Base-by-base conservation (phyloP, 2,113 vertebrate species). In the Lethenteron camtschaticum region DNA sequence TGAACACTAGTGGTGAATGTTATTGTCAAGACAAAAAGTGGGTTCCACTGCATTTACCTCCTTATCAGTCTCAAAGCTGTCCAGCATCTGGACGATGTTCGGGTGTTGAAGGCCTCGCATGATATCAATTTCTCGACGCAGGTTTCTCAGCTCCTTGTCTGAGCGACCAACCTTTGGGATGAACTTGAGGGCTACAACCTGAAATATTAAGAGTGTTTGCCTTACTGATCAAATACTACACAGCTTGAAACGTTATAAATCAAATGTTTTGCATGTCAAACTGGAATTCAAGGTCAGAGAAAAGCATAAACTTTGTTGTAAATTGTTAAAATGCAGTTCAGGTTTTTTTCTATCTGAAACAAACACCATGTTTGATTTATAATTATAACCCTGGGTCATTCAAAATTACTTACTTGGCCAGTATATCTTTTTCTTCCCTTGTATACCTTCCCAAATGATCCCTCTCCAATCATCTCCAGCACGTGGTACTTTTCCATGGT, bases 121-220 rank as follows among this genome's bases (percentile, higher is more conserved):
- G 58, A 96, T 95, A 70, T 95, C 88, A 70, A 96, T 96, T 75
- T 99, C 94, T 60, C 79, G 81, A 60, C 83, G 86, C 24, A 99
- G 79, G 72, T 81, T 87, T 69, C 78, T 85, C 12, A 99, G 80
- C 74, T 95, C 92, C 75, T 90, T 94, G 63, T 91, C 84, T 14
- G 90, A 88, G 1, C 86, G 83, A 6, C 86, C 87, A 70, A 88
- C 70, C 74, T 95, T 99, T 8, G 88, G 86, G 72, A 99, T 96
- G 76, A 96, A 99, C 77, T 96, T 99, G 63, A 99, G 78, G 20
- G 94, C 94, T 72, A 99, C 87, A 56, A 95, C 84, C 94, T 99
- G 69, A 66, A 11, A 70, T 18, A 10, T 16, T 10, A 10, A 68
- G 56, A 14, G 70, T 74, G n/a, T 12, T 14, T 2, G 24, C 24